Percentiles rank a stretch among this genome's conserved stretches.
These are phyloP conservation scores for Athripsodes cinereus DNA, from an alignment of 2,888 invertebrate species.

Conservation along the genomic window DNA sequence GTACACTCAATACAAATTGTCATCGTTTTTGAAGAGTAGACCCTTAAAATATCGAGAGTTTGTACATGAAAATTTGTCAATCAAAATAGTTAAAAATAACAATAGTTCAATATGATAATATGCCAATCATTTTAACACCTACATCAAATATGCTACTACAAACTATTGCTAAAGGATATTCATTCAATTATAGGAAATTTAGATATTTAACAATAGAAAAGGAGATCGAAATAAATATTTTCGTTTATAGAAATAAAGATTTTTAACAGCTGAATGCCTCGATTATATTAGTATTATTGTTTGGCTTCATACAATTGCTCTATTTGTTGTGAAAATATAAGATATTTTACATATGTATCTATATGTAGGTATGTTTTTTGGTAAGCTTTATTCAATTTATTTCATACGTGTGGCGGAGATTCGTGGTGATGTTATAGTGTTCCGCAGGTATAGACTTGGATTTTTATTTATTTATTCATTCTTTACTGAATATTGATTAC, in stretches of 20 bases:
- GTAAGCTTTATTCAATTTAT: too few relatives aligned
- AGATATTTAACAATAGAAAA: neutral
- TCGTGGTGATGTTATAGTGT: too few relatives aligned
- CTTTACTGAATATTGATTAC: too few relatives aligned
- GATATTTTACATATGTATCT: neutral
- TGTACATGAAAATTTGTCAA: conserved; percentile 11
- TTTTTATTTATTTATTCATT: too few relatives aligned
- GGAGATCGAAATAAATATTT: conserved; percentile 8
- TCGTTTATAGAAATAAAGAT: conserved; percentile 9
- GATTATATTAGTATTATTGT: conserved; percentile 6
- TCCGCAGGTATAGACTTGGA: too few relatives aligned
- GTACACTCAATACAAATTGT: neutral
- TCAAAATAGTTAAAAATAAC: neutral
- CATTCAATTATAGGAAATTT: neutral
- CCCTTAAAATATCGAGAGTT: conserved; percentile 6
- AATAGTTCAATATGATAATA: neutral
- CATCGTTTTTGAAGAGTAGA: neutral
- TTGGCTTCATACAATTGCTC: conserved; percentile 10
- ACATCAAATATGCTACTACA: neutral
- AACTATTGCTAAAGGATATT: neutral
- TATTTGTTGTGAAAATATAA: conserved; percentile 17
- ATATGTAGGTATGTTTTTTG: too few relatives aligned
- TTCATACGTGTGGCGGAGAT: too few relatives aligned
- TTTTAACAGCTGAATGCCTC: conserved; percentile 4
- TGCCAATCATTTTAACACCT: neutral